phyloP scores from a whole-genome alignment of 2,797 vertebrate genomes.

The Poecilia picta region DNA sequence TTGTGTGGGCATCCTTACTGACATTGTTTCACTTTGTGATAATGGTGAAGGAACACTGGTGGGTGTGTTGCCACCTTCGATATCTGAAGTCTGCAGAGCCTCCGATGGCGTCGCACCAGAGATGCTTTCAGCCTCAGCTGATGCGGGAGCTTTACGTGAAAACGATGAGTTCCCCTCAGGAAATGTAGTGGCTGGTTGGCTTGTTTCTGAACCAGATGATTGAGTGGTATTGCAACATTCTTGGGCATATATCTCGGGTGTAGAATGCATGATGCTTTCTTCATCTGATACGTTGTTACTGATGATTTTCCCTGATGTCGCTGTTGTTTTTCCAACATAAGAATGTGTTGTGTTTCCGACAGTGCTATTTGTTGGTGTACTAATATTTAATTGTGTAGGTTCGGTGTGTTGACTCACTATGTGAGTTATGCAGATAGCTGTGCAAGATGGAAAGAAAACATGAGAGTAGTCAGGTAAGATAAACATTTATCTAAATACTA shows the following conservation, averaged over 20 bases:
- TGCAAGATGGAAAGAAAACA: neutral
- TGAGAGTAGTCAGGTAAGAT: neutral
- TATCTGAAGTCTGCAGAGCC: neutral
- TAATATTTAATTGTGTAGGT: neutral
- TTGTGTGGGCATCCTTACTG: neutral
- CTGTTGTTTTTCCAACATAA: neutral
- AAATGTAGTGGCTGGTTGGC: neutral
- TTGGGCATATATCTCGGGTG: neutral
- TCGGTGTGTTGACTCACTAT: no score
- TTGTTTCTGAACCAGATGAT: neutral
- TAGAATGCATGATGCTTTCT: neutral
- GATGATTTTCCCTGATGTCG: neutral
- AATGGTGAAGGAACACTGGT: slow-evolving; percentile 8
- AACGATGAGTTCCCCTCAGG: neutral
- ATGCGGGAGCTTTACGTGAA: neutral
- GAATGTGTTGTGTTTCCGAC: no score
- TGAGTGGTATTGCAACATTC: slow-evolving; percentile 6
- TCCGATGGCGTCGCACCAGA: neutral
- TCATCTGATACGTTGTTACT: neutral
- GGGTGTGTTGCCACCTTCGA: neutral
- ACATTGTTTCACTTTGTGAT: neutral
- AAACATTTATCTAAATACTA: neutral
- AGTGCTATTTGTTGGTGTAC: neutral
- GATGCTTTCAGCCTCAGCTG: neutral
- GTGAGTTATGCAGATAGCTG: slow-evolving; percentile 12